These are phyloP conservation scores for Karalla daura DNA, from an alignment of 2,797 vertebrate genomes.

Conservation along the genomic window DNA sequence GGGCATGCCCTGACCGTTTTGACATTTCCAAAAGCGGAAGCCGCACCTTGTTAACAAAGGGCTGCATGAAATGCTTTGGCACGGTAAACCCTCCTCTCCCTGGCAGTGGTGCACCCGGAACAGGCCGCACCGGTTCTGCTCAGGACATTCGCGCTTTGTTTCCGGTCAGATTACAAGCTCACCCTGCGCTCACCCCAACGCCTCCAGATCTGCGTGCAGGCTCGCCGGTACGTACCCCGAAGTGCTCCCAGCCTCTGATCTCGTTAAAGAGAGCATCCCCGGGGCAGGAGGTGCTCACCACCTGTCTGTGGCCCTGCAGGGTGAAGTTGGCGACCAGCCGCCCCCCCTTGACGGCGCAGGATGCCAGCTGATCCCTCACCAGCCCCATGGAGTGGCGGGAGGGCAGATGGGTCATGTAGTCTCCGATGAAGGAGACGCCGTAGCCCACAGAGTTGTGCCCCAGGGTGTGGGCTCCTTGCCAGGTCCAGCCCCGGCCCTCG, in stretches of 20 bases:
- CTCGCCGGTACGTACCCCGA: conserved; percentile 67
- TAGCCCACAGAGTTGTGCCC: conserved; percentile 88
- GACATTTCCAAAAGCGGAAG: neutral
- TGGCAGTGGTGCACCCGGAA: neutral
- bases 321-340: conserved; percentile 74
- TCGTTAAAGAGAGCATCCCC: conserved; percentile 86
- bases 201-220: neutral
- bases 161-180: neutral
- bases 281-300: conserved; percentile 84
- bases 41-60: neutral
- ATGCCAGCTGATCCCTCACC: conserved; percentile 81
- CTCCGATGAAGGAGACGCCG: conserved; percentile 87
- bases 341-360: conserved; percentile 77
- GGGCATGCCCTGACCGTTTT: neutral
- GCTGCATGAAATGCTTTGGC: neutral
- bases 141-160: neutral
- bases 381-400: conserved; percentile 70
- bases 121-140: neutral
- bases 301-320: conserved; percentile 88
- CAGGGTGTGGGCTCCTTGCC: conserved; percentile 88
- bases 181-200: neutral
- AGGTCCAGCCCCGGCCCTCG: conserved; percentile 89
- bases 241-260: conserved; percentile 86
- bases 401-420: conserved; percentile 82
- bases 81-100: neutral